Conservation (phyloP, 2,888 invertebrate genomes). For the Brachynemurus nebulosus region DNA sequence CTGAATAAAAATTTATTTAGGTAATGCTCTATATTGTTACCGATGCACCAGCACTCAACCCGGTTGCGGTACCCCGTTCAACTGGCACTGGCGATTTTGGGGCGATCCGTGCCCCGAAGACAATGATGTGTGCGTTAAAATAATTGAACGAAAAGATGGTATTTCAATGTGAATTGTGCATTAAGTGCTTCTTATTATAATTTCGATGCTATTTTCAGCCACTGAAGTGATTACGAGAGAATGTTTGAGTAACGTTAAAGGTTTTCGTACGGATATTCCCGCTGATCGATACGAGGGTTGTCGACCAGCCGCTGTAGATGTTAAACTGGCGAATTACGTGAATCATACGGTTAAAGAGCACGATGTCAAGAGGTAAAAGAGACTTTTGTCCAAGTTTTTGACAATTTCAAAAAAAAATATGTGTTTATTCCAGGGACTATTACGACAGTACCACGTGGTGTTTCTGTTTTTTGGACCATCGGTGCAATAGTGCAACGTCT, state of each 20-base stretch:
- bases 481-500: constrained; percentile 66
- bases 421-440: constrained; percentile 46
- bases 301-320: constrained; percentile 62
- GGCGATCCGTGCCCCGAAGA: constrained; percentile 69
- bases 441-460: constrained; percentile 75
- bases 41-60: constrained; percentile 80
- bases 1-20: constrained; percentile 27
- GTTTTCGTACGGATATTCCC: constrained; percentile 72
- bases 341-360: constrained; percentile 75
- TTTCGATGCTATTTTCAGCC: constrained; percentile 36
- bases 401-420: constrained; percentile 1
- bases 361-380: constrained; percentile 72
- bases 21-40: constrained; percentile 67
- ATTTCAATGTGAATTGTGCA: too few relatives aligned
- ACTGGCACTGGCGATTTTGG: constrained; percentile 64
- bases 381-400: constrained; percentile 2
- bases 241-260: constrained; percentile 66
- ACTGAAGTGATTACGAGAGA: constrained; percentile 69
- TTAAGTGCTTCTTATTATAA: too few relatives aligned
- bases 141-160: constrained; percentile 78
- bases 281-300: constrained; percentile 89
- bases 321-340: constrained; percentile 70
- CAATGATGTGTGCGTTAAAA: constrained; percentile 80
- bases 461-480: constrained; percentile 82
- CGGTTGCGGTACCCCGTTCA: constrained; percentile 72